Percentiles rank a stretch among this genome's conserved stretches.
Evolutionary conservation across 1,140 invertebrate species (phyloP).

Genomic region (Drosophila orosa): DNA sequence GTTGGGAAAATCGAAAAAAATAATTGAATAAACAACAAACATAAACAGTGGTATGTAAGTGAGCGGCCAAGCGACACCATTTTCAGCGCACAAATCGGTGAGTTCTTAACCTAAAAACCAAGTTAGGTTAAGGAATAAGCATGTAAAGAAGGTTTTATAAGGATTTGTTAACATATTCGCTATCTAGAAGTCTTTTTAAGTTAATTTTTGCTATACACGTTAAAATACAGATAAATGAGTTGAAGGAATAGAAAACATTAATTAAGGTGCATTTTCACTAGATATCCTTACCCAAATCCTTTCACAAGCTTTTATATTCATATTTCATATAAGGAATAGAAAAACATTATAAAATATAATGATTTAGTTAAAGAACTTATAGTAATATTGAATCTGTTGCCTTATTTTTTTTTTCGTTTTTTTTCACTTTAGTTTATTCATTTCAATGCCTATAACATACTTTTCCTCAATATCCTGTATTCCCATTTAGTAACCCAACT

Average conservation of each 20-base stretch:
- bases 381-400: background rate
- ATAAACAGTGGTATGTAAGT: slow-evolving; percentile 64
- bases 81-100: slow-evolving; percentile 56
- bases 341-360: background rate
- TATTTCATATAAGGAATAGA: background rate
- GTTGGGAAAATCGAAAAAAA: slow-evolving; percentile 10
- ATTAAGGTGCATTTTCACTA: too few relatives aligned
- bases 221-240: too few relatives aligned
- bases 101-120: slow-evolving; percentile 30
- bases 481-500: background rate
- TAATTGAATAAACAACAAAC: slow-evolving; percentile 23
- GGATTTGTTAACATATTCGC: background rate
- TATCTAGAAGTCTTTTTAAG: background rate
- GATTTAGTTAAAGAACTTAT: too few relatives aligned
- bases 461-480: background rate
- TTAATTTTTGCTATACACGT: background rate
- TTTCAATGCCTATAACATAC: background rate
- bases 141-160: background rate
- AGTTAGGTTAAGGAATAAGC: background rate
- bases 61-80: slow-evolving; percentile 25
- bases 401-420: background rate
- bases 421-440: background rate
- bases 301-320: too few relatives aligned
- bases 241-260: background rate
- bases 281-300: too few relatives aligned